Conservation (phyloP, 2,113 vertebrate genomes). For the Vireo altiloquus region DNA sequence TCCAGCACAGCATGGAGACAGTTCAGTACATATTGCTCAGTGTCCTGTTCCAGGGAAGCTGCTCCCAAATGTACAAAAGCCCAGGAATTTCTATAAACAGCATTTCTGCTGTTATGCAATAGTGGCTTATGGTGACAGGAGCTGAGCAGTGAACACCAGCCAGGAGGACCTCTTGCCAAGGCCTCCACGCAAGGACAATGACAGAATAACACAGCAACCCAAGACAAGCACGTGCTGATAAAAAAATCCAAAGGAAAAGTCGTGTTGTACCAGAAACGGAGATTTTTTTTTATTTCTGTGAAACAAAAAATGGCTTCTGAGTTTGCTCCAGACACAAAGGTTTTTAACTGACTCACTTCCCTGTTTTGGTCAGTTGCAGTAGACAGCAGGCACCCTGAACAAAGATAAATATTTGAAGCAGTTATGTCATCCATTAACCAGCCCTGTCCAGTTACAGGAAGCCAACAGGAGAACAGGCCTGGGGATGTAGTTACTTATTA, state of each 20-base stretch:
- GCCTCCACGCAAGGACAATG: neutral
- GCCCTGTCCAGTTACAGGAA: neutral
- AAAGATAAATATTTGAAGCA: neutral
- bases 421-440: neutral
- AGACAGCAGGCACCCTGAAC: neutral
- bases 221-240: neutral
- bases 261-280: neutral
- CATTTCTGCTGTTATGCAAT: neutral
- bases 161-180: neutral
- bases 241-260: neutral
- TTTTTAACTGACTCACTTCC: neutral
- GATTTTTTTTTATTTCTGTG: neutral
- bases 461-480: neutral
- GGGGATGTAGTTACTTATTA: neutral
- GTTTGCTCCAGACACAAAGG: neutral
- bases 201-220: neutral
- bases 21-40: neutral
- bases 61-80: neutral
- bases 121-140: neutral
- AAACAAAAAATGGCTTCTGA: neutral
- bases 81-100: neutral
- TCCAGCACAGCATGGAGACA: neutral
- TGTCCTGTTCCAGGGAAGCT: neutral
- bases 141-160: neutral
- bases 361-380: neutral